Evolutionary conservation across 2,888 invertebrate genomes (phyloP), one percentile per base, ranked within the genome.

Genomic region (Theretra japonica): DNA sequence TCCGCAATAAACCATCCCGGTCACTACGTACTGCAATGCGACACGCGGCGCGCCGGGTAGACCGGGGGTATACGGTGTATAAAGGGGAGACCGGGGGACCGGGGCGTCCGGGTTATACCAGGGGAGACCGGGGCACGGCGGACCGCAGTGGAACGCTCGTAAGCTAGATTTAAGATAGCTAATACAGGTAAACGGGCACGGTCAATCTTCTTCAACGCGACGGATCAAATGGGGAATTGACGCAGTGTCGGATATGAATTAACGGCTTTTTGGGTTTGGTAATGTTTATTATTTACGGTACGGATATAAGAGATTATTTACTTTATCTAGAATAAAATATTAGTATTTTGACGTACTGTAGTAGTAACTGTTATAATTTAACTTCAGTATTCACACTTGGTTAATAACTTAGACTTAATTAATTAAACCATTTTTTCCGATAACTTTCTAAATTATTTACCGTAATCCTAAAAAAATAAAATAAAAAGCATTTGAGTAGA

Each of bases 91-190:
- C 53, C n/a, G 53, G 53, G 53, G 53, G n/a, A 53, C 53, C n/a
- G 53, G 53, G 53, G 53, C 7, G n/a, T n/a, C 19, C 25, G 53
- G 53, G 41, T 19, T 53, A 4, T 17, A 53, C n/a, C 53, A n/a
- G 53, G 53, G n/a, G 19, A 53, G n/a, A 41, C 41, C 57, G 60
- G 28, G 30, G 19, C 30, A 33, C 8, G 21, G 41, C 41, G 65
- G 17, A 41, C 65, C 65, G 48, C 65, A 65, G n/a, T 48, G 65
- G 65, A 65, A 53, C 53, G 53, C 25, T 23, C 65, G 65, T 65
- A 65, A 65, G 65, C 48, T 65, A 65, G 65, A 65, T 65, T 65
- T 65, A 65, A 65, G 65, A 65, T 65, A 65, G 41, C 17, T 23
- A 17, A 1, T 23, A 48, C 65, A 65, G 65, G 65, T 65, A 48